These are phyloP conservation scores for Zaprionus lachaisei DNA, from an alignment of 1,140 invertebrate genomes.

Conservation along the genomic window DNA sequence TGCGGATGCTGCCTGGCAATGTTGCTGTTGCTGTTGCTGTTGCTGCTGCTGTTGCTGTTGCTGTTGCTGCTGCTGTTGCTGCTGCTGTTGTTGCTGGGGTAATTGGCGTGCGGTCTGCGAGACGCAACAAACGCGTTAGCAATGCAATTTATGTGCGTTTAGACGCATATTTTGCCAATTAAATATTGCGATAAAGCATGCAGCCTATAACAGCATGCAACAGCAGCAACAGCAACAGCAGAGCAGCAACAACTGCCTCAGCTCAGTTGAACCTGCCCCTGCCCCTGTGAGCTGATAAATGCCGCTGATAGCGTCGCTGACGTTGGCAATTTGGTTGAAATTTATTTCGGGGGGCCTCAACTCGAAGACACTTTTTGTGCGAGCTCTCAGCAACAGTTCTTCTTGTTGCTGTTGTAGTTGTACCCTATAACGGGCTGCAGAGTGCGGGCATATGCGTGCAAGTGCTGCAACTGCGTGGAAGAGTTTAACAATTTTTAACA, in stretches of 20 bases:
- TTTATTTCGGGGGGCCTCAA: slow-evolving; percentile 67
- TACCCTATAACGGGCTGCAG: slow-evolving; percentile 15
- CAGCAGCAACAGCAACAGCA: slow-evolving; percentile 21
- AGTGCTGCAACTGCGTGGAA: not conserved
- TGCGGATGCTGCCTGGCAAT: slow-evolving; percentile 56
- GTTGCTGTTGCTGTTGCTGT: slow-evolving; percentile 26
- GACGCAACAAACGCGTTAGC: slow-evolving; percentile 77
- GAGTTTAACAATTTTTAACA: too few relatives aligned
- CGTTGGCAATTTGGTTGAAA: slow-evolving; percentile 82
- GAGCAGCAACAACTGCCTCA: not conserved
- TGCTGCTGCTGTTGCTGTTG: slow-evolving; percentile 24
- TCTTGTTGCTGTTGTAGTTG: not conserved
- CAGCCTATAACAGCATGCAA: slow-evolving; percentile 69
- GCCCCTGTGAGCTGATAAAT: slow-evolving; percentile 70
- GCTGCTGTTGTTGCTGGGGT: slow-evolving; percentile 32
- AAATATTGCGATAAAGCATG: slow-evolving; percentile 84
- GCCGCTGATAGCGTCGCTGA: slow-evolving; percentile 79
- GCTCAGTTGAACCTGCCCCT: not conserved
- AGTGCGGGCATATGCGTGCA: not conserved
- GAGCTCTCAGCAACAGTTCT: not conserved
- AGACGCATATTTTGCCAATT: slow-evolving; percentile 84
- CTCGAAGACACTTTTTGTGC: slow-evolving; percentile 31
- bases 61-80: slow-evolving; percentile 5
- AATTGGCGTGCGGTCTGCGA: slow-evolving; percentile 55
- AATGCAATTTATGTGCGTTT: slow-evolving; percentile 84